These are phyloP conservation scores for Sebastes jordani DNA, from an alignment of 2,797 vertebrate genomes.

Conservation along the genomic window DNA sequence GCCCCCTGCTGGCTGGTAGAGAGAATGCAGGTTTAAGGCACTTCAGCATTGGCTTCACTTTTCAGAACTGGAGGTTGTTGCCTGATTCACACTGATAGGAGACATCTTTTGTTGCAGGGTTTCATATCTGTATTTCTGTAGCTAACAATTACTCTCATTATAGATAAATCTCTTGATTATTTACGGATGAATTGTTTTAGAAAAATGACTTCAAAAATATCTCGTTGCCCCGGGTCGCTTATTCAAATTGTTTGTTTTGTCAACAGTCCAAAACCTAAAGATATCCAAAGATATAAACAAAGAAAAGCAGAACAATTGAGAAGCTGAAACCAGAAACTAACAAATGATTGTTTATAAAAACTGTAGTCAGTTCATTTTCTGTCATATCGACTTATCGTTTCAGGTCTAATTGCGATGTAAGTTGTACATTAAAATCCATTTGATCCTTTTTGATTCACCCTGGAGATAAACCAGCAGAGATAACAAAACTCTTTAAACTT, in stretches of 20 bases:
- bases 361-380: background rate
- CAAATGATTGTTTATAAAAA: background rate
- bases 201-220: background rate
- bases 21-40: background rate
- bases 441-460: background rate
- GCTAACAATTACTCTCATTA: slow-evolving; percentile 8
- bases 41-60: background rate
- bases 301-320: background rate
- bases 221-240: background rate
- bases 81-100: background rate
- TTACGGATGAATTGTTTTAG: background rate
- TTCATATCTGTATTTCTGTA: background rate
- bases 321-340: background rate
- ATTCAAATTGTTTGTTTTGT: background rate
- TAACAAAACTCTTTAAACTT: background rate
- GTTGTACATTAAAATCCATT: background rate
- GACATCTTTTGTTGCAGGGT: background rate
- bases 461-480: background rate
- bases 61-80: rapidly evolving
- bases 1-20: background rate
- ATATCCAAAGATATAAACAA: background rate
- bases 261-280: background rate
- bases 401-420: background rate
- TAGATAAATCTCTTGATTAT: slow-evolving; percentile 4
- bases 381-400: background rate